Conservation (phyloP, 2,888 invertebrate genomes). For the Luffia ferchaultella region DNA sequence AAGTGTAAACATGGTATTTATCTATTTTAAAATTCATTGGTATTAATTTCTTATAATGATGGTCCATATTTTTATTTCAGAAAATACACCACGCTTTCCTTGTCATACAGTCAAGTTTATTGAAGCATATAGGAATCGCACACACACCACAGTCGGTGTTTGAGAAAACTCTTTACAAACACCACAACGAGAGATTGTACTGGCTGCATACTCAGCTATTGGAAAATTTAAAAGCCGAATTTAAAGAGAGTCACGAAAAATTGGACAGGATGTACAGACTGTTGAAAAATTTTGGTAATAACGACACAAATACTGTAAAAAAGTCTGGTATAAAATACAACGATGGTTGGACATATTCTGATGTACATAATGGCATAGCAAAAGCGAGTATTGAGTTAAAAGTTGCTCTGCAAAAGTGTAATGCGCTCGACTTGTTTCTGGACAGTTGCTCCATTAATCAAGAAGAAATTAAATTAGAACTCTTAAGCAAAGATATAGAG, state of each 20-base stretch:
- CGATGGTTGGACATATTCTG: constrained; percentile 48
- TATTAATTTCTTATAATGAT: no score
- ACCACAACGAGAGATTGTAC: constrained; percentile 49
- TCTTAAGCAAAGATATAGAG: constrained; percentile 45
- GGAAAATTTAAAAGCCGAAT: constrained; percentile 29
- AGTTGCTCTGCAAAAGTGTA: constrained; percentile 40
- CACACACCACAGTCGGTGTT: constrained; percentile 32
- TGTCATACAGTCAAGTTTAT: constrained; percentile 48
- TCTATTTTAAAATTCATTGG: no score
- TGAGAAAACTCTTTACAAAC: constrained; percentile 32
- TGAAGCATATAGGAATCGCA: constrained; percentile 47
- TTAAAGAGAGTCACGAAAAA: constrained; percentile 33
- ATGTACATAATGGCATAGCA: constrained; percentile 46
- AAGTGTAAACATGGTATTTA: no score
- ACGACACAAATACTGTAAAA: constrained; percentile 22
- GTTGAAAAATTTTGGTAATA: constrained; percentile 41
- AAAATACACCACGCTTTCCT: constrained; percentile 56
- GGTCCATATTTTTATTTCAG: constrained; percentile 30
- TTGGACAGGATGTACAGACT: constrained; percentile 49
- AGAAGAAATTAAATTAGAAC: constrained; percentile 36
- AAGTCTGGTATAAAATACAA: constrained; percentile 34
- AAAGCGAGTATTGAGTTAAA: constrained; percentile 43
- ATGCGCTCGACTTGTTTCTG: constrained; percentile 43
- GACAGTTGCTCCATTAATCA: constrained; percentile 48
- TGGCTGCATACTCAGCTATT: constrained; percentile 46